Evolutionary conservation across 2,113 vertebrate genomes (phyloP).

Genomic region (Vidua chalybeata): DNA sequence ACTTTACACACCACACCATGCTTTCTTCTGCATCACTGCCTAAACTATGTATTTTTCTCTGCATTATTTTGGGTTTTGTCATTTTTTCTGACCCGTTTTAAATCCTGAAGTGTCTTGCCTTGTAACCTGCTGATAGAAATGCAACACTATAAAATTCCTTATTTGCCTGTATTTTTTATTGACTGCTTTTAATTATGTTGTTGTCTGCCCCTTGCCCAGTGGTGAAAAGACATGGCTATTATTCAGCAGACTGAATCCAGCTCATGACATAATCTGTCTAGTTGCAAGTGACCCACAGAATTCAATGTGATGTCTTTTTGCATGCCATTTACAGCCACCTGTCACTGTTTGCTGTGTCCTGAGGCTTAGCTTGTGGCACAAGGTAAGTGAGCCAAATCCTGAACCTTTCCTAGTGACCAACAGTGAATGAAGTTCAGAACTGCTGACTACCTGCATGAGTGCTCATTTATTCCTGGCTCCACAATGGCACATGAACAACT

Average conservation of each 20-base stretch:
- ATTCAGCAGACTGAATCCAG: neutral
- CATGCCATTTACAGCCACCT: neutral
- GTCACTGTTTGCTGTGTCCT: neutral
- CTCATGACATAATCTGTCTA: neutral
- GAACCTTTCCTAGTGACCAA: neutral
- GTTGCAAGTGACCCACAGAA: neutral
- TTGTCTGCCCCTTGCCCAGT: neutral
- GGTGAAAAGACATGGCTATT: neutral
- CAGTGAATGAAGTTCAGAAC: neutral
- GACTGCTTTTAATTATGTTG: neutral
- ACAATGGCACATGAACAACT: neutral
- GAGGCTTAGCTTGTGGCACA: neutral
- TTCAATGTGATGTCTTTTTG: neutral
- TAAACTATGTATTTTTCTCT: neutral
- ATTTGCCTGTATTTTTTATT: neutral
- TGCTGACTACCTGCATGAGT: neutral
- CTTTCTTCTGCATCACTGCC: neutral
- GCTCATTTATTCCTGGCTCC: neutral
- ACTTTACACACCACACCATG: neutral
- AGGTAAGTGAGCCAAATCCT: neutral
- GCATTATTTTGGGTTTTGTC: neutral
- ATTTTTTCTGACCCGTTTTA: neutral
- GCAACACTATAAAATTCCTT: neutral
- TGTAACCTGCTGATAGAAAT: neutral
- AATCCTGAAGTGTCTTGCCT: neutral